A percentile compares a stretch with the other conserved stretches of the same genome.
Conservation (phyloP, 2,888 invertebrate species). For the Dendrolimus pini region DNA sequence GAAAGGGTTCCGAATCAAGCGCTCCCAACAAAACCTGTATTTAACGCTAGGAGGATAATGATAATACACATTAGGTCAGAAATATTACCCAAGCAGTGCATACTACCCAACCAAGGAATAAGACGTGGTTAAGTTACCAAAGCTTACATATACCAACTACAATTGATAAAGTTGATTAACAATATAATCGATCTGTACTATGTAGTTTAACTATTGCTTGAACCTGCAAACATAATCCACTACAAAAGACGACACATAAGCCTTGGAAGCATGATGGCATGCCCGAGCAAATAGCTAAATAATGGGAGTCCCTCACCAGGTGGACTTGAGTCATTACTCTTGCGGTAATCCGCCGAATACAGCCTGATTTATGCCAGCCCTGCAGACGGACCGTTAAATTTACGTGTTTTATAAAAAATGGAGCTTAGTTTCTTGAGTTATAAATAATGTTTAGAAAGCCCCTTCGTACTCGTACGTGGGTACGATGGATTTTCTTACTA, state of each 20-base stretch:
- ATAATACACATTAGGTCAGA: too few species aligned
- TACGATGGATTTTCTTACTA: background rate
- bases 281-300: slow-evolving; percentile 63
- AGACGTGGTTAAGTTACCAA: too few species aligned
- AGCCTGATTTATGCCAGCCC: slow-evolving; percentile 64
- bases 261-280: slow-evolving; percentile 21
- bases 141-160: too few species aligned
- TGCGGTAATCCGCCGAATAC: slow-evolving; percentile 71
- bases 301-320: slow-evolving; percentile 67
- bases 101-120: too few species aligned
- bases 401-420: slow-evolving; percentile 72
- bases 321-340: slow-evolving; percentile 74
- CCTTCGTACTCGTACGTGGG: slow-evolving; percentile 7
- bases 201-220: too few species aligned
- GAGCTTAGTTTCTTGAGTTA: slow-evolving; percentile 61
- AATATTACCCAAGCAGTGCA: too few species aligned
- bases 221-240: slow-evolving; percentile 6
- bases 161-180: too few species aligned
- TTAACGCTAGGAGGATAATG: too few species aligned
- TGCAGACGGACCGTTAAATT: slow-evolving; percentile 67
- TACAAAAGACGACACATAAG: slow-evolving; percentile 3
- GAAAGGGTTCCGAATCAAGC: too few species aligned
- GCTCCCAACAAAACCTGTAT: too few species aligned
- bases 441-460: slow-evolving; percentile 65
- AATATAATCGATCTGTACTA: too few species aligned